These are phyloP conservation scores for Punctoribates punctum DNA, from an alignment of 2,888 invertebrate species.

Conservation along the genomic window DNA sequence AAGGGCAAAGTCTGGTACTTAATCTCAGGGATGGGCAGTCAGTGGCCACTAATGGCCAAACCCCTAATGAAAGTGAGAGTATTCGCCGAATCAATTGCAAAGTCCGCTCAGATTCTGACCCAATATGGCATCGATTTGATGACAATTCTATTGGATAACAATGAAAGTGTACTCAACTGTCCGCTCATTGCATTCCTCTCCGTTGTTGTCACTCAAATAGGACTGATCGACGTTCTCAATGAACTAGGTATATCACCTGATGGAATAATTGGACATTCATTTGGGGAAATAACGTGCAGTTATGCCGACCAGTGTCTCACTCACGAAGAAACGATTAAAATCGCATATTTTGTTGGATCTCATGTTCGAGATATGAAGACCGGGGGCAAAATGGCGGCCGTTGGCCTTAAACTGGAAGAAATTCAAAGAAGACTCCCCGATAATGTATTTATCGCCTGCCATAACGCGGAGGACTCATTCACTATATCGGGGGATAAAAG, in stretches of 20 bases:
- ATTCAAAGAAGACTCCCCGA: constrained; percentile 72
- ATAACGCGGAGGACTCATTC: constrained; percentile 89
- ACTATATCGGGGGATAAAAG: constrained; percentile 83
- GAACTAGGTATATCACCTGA: constrained; percentile 55
- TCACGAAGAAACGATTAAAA: constrained; percentile 57
- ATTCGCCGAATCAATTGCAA: constrained; percentile 55
- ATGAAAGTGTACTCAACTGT: constrained; percentile 53
- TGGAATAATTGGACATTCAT: constrained; percentile 57
- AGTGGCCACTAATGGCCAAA: constrained; percentile 59
- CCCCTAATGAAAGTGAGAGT: constrained; percentile 55
- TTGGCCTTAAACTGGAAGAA: constrained; percentile 71
- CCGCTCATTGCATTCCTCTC: constrained; percentile 53
- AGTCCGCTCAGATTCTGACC: constrained; percentile 52
- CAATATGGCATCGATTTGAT: constrained; percentile 55
- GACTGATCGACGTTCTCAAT: constrained; percentile 43
- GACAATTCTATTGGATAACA: constrained; percentile 51
- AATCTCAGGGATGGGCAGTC: constrained; percentile 53
- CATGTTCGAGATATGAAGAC: neutral
- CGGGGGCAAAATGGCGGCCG: constrained; percentile 62
- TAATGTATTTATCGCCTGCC: constrained; percentile 79
- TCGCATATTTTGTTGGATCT: constrained; percentile 61
- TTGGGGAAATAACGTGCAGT: constrained; percentile 60
- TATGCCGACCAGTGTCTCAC: constrained; percentile 59
- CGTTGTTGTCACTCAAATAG: constrained; percentile 58
- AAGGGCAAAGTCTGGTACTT: constrained; percentile 29